Evolutionary conservation across 2,113 vertebrate genomes (phyloP), one percentile per base, ranked within the genome.

Genomic region (Cacatua alba): DNA sequence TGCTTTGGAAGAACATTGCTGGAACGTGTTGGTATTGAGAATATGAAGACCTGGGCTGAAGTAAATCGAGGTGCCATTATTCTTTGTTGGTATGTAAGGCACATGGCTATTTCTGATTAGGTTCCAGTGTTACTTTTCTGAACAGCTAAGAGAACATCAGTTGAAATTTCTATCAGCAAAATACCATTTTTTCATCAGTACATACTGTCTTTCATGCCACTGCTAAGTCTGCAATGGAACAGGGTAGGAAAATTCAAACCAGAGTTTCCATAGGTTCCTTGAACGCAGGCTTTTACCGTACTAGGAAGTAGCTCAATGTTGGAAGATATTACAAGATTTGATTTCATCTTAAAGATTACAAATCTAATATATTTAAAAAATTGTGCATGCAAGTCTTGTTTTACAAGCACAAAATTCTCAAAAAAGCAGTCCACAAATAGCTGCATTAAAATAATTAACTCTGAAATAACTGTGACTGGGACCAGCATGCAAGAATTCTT

Each of bases 1-100:
- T 98, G 98, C 51, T 99, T 99, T 97, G 97, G 98, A 89, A 98
- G 98, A 97, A 98, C 98, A 2, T 95, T 99, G 67, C 67, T 99
- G 82, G 98, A 99, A 41, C 98, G 78, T 11, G 99, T 99, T 86
- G 98, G 98, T 26, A 75, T 98, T 39, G 98, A 99, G 74, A 98
- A 98, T 8, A 93, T 99, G 92, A 98, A 98, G 97, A 98, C 96
- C 43, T 99, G 99, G 99, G 97, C 98, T 35, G 96, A 96, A 75
- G 97, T 99, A 67, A 99, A 99, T 97, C 98, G 99, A 93, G 99
- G 99, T 11, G 99, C 99, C 92, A 99, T 99, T 94, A 97, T 99
- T 86, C 98, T 99, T 59, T 99, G 98, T 95, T 98, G 99, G 99
- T 99, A 91, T 88, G 99, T 96, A 70, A 49, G 24, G 25, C 5